Evolutionary conservation across 2,888 invertebrate species (phyloP).

Genomic region (Drosophila melanosoma): DNA sequence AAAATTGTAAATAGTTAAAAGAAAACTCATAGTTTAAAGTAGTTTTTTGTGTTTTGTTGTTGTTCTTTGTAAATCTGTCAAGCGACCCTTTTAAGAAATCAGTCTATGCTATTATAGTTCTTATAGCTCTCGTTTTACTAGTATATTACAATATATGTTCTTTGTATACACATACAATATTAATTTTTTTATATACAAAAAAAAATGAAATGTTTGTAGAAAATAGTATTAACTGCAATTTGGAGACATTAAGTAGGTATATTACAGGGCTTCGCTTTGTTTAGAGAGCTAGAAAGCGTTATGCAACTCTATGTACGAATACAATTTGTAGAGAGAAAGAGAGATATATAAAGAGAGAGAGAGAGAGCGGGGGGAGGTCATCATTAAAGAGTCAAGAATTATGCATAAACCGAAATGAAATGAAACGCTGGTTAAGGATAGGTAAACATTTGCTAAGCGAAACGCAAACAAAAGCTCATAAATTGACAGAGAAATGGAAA

Average conservation of each 20-base stretch:
- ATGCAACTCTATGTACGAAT: slow-evolving; percentile 48
- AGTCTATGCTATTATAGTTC: slow-evolving; percentile 19
- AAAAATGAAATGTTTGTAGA: slow-evolving; percentile 20
- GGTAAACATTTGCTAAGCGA: slow-evolving; percentile 77
- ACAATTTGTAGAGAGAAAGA: slow-evolving; percentile 32
- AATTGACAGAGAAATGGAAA: slow-evolving; percentile 70
- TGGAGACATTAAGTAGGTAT: slow-evolving; percentile 33
- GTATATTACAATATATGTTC: slow-evolving; percentile 36
- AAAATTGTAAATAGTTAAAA: slow-evolving; percentile 10
- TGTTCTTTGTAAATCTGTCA: slow-evolving; percentile 46
- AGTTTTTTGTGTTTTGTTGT: slow-evolving; percentile 36
- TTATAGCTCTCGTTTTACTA: slow-evolving; percentile 2
- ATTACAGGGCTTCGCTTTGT: slow-evolving; percentile 45
- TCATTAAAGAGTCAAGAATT: slow-evolving; percentile 67
- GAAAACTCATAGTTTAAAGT: slow-evolving; percentile 26
- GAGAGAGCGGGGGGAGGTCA: slow-evolving; percentile 14
- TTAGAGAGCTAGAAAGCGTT: slow-evolving; percentile 37
- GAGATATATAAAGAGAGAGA: slow-evolving; percentile 11
- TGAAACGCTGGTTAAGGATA: slow-evolving; percentile 38
- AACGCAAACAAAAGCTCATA: slow-evolving; percentile 78
- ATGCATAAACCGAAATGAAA: slow-evolving; percentile 61
- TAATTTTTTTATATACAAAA: slow-evolving; percentile 38
- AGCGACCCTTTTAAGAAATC: slow-evolving; percentile 25
- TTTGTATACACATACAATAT: slow-evolving; percentile 23
- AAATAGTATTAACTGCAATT: slow-evolving; percentile 22